Evolutionary conservation across 2,888 invertebrate genomes (phyloP).

Genomic region (Thereva nobilitata): DNA sequence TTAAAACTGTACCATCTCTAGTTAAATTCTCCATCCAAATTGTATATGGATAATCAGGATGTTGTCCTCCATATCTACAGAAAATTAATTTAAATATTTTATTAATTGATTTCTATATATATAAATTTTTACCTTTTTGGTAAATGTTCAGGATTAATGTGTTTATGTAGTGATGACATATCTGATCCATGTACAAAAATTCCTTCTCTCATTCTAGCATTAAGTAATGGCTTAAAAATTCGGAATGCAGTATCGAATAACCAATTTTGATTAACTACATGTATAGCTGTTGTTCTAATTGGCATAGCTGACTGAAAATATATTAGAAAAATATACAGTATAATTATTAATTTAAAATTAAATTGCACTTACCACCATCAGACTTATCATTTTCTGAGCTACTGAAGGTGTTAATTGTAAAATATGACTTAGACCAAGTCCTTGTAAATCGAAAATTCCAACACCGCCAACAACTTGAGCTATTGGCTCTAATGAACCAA

Average conservation of each 20-base stretch:
- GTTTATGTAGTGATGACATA: conserved; percentile 72
- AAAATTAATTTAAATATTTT: not conserved
- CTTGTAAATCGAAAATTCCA: conserved; percentile 74
- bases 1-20: conserved; percentile 63
- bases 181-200: conserved; percentile 69
- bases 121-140: conserved; percentile 61
- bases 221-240: conserved; percentile 77
- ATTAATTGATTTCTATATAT: not conserved
- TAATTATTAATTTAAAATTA: conserved; percentile 3
- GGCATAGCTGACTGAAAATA: conserved; percentile 70
- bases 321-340: not conserved
- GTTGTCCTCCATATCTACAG: conserved; percentile 57
- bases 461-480: conserved; percentile 78
- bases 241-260: conserved; percentile 77
- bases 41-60: conserved; percentile 74
- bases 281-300: conserved; percentile 72
- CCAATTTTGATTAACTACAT: conserved; percentile 81
- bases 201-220: conserved; percentile 67
- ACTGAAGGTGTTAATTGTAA: conserved; percentile 74
- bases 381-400: conserved; percentile 69
- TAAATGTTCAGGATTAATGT: conserved; percentile 70
- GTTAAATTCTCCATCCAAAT: conserved; percentile 71
- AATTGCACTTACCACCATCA: conserved; percentile 67
- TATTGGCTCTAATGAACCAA: conserved; percentile 74
- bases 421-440: conserved; percentile 71